Evolutionary conservation across 2,888 invertebrate genomes (phyloP).

Genomic region (Athalia circularis): DNA sequence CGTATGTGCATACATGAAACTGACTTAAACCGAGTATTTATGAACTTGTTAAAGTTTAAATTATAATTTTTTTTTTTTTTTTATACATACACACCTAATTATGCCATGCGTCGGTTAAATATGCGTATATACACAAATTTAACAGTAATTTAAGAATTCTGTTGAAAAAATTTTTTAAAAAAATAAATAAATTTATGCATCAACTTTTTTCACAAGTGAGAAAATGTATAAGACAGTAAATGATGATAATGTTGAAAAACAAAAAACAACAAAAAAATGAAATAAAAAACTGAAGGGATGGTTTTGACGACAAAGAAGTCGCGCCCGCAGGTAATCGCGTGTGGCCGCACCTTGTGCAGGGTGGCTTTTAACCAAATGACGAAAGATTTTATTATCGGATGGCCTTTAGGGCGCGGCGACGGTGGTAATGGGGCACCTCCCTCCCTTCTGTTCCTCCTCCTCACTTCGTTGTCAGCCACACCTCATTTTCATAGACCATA

Average conservation of each 20-base stretch:
- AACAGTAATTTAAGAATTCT: too few species aligned
- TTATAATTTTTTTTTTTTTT: too few species aligned
- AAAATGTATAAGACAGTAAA: background rate
- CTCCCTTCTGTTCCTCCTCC: conserved; percentile 52
- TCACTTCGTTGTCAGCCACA: conserved; percentile 31
- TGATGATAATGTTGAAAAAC: background rate
- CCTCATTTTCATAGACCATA: conserved; percentile 41
- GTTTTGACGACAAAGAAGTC: conserved; percentile 34
- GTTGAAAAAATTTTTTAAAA: too few species aligned
- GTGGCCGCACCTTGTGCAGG: conserved; percentile 69
- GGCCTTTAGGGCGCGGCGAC: conserved; percentile 66
- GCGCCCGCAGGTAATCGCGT: conserved; percentile 57
- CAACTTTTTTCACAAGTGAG: too few species aligned
- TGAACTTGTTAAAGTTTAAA: too few species aligned
- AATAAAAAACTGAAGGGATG: conserved; percentile 10
- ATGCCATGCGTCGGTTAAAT: too few species aligned
- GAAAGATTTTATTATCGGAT: conserved; percentile 70
- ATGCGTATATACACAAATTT: too few species aligned
- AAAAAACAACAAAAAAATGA: conserved; percentile 14
- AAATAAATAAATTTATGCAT: too few species aligned
- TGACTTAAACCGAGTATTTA: too few species aligned
- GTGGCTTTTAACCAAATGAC: conserved; percentile 72
- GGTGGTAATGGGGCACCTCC: conserved; percentile 62
- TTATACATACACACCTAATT: too few species aligned
- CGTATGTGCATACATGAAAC: too few species aligned